phyloP scores from a whole-genome alignment of 1,140 invertebrate species.

The Proales similis region DNA sequence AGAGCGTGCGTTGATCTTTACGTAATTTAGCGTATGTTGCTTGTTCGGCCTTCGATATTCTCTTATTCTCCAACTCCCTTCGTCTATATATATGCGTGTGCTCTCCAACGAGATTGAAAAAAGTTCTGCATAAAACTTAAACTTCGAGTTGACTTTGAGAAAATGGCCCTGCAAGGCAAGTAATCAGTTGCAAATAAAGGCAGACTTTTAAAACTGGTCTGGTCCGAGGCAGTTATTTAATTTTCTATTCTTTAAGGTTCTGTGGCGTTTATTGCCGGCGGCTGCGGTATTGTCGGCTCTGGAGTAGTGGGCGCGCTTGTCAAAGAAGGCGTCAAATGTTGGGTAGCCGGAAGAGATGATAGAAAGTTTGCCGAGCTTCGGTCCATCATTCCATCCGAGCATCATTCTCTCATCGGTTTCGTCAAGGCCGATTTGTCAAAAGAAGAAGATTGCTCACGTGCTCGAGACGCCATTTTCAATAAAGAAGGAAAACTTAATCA shows the following conservation, averaged over 20 bases:
- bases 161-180: no score
- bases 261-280: conserved; percentile 31
- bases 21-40: no score
- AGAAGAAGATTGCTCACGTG: conserved; percentile 7
- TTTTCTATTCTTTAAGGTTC: conserved; percentile 14
- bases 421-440: conserved; percentile 20
- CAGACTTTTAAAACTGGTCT: no score
- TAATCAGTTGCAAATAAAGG: no score
- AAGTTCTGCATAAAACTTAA: no score
- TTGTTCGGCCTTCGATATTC: no score
- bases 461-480: conserved; percentile 7
- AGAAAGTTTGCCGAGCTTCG: conserved; percentile 17
- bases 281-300: not conserved
- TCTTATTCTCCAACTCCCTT: no score
- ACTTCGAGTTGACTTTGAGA: no score
- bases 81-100: no score
- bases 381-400: not conserved
- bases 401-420: conserved; percentile 22
- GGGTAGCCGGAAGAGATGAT: conserved; percentile 20
- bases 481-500: conserved; percentile 19
- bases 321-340: conserved; percentile 22
- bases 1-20: no score
- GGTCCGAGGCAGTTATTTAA: no score
- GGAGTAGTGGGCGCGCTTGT: conserved; percentile 8
- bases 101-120: no score